Evolutionary conservation across 2,888 invertebrate genomes (phyloP), one percentile per base, ranked within the genome.

Genomic region (Polymixis flavicincta): DNA sequence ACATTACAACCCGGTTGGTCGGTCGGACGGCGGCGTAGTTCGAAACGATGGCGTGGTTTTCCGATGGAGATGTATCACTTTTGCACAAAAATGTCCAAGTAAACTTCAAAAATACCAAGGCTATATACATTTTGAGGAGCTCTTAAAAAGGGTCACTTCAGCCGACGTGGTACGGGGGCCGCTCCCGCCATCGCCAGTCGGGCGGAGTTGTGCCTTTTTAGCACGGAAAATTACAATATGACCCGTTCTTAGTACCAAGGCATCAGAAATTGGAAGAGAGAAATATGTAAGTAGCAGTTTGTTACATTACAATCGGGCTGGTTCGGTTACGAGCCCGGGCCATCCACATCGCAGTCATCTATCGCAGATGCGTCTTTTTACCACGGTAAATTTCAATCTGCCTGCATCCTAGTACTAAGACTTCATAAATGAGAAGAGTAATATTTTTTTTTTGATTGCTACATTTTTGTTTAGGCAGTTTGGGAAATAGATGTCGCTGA

Each of bases 51-150:
- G 28, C 25, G 22, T 50, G 11, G 11, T 14, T 37, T n/a, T 19
- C 13, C 19, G 22, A 73, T 78, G 14, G 78, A 70, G 76, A 76
- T 85, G 79, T 66, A 82, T 45, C 85, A 74, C 69, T 83, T 50
- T 86, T 55, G 52, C 42, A 57, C 68, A 50, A 79, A 85, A 75
- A 74, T 69, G 72, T 76, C 76, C 78, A 85, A 77, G 67, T 68
- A 77, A 74, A 74, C 74, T 85, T 83, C 52, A 60, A 72, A 69
- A 76, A n/a, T 76, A 89, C 87, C 59, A 87, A 72, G 84, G 63
- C 25, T n/a, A 42, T 76, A 88, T 79, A 64, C 76, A 37, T 28
- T 19, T 32, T 25, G 25, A 37, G 54, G 66, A 72, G 70, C 32
- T 71, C 32, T 57, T 59, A 11, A n/a, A 60, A 25, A 19, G 22